phyloP scores from a whole-genome alignment of 2,113 vertebrate genomes.

The Podarcis cretensis region DNA sequence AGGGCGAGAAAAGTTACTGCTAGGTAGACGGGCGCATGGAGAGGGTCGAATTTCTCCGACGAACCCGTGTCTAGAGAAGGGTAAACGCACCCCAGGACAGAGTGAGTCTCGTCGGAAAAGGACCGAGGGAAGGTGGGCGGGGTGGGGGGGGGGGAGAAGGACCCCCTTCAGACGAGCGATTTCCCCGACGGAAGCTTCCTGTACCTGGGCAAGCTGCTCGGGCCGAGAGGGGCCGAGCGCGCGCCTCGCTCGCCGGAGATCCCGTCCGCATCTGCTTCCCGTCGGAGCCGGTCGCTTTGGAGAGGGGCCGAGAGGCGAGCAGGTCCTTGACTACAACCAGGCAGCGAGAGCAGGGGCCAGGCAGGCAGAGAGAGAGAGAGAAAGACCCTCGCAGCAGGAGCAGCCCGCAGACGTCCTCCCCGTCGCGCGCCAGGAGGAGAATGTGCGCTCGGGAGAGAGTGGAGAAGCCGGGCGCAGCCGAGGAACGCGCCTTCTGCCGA shows the following conservation, averaged over 20 bases:
- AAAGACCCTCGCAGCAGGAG: neutral
- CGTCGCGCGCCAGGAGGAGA: neutral
- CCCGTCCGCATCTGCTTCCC: neutral
- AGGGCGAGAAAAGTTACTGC: neutral
- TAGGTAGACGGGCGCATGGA: neutral
- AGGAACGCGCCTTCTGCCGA: conserved; percentile 52
- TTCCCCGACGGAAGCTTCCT: neutral
- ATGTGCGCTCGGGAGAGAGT: neutral
- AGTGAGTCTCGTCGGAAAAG: neutral
- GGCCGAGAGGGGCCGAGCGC: neutral
- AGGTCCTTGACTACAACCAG: neutral
- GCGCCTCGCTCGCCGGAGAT: neutral
- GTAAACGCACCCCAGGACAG: neutral
- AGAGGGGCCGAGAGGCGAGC: conserved; percentile 12
- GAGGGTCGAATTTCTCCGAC: neutral
- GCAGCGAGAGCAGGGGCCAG: neutral
- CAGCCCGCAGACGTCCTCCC: neutral
- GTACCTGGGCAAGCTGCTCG: neutral
- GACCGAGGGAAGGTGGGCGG: neutral
- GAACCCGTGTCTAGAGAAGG: neutral
- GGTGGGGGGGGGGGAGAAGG: no score
- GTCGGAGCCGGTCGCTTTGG: neutral
- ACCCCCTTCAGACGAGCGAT: no score
- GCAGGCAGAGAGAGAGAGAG: neutral
- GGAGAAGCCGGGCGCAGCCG: neutral